phyloP scores from a whole-genome alignment of 2,113 vertebrate genomes.

The Oenanthe melanoleuca region DNA sequence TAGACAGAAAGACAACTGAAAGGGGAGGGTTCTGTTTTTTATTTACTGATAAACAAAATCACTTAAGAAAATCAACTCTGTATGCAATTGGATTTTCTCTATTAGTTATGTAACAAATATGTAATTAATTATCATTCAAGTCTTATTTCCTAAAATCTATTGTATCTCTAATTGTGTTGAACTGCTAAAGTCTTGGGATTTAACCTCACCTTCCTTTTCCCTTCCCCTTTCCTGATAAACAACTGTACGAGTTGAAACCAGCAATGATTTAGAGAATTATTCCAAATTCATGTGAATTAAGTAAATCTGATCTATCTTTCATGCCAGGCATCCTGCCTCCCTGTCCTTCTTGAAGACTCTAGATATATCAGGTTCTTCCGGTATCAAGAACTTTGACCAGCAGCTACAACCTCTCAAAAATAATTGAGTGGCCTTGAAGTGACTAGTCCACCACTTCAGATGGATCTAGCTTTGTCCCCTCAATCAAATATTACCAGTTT shows the following conservation, averaged over 20 bases:
- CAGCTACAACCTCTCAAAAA: background rate
- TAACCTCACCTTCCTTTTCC: background rate
- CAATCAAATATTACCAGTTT: fast-evolving
- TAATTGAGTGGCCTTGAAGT: background rate
- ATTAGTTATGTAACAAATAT: background rate
- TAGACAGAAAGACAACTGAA: background rate
- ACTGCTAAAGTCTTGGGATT: background rate
- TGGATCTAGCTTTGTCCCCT: background rate
- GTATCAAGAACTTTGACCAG: background rate
- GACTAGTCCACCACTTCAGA: background rate
- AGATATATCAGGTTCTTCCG: background rate
- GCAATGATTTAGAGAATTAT: background rate
- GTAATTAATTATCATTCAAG: background rate
- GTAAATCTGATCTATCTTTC: background rate
- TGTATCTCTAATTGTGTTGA: background rate
- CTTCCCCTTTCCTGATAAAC: background rate
- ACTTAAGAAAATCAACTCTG: background rate
- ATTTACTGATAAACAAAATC: background rate
- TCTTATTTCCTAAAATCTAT: background rate
- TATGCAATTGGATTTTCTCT: background rate
- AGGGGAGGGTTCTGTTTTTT: fast-evolving
- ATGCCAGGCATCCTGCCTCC: background rate
- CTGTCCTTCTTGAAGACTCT: background rate
- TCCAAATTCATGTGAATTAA: background rate
- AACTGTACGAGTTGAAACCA: background rate